Evolutionary conservation across 1,140 invertebrate species (phyloP).

Genomic region (Hyles euphorbiae): DNA sequence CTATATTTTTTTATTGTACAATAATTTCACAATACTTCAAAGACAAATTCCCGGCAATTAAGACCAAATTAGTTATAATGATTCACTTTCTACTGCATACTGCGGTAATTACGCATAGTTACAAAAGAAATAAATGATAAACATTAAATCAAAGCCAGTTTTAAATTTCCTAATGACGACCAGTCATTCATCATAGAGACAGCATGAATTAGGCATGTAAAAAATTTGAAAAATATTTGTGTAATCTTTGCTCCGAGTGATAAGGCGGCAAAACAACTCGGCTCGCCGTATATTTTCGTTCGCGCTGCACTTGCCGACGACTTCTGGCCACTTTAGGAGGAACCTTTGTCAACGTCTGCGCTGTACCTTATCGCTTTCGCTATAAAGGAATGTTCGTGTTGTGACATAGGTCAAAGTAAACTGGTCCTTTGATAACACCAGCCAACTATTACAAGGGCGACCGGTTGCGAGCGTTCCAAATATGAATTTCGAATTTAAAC

Average conservation of each 20-base stretch:
- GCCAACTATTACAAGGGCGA: constrained; percentile 74
- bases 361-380: constrained; percentile 25
- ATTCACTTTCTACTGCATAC: too few relatives aligned
- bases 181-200: not conserved
- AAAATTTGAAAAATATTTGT: not conserved
- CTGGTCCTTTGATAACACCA: constrained; percentile 66
- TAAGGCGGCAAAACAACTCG: constrained; percentile 73
- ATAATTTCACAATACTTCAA: too few relatives aligned
- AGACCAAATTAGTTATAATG: too few relatives aligned
- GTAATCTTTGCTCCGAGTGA: constrained; percentile 59
- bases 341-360: constrained; percentile 33
- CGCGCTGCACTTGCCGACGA: constrained; percentile 71
- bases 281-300: constrained; percentile 73
- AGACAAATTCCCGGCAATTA: too few relatives aligned
- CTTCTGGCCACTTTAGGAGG: constrained; percentile 48
- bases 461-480: constrained; percentile 67
- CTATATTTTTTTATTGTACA: too few relatives aligned
- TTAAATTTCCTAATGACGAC: too few relatives aligned
- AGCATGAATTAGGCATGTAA: constrained; percentile 15
- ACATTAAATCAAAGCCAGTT: too few relatives aligned
- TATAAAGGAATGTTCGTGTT: constrained; percentile 29
- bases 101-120: too few relatives aligned
- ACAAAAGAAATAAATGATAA: too few relatives aligned
- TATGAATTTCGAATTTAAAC: constrained; percentile 70
- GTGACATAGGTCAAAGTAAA: constrained; percentile 43